Conservation (phyloP, 2,113 vertebrate genomes). For the Coturnix japonica region DNA sequence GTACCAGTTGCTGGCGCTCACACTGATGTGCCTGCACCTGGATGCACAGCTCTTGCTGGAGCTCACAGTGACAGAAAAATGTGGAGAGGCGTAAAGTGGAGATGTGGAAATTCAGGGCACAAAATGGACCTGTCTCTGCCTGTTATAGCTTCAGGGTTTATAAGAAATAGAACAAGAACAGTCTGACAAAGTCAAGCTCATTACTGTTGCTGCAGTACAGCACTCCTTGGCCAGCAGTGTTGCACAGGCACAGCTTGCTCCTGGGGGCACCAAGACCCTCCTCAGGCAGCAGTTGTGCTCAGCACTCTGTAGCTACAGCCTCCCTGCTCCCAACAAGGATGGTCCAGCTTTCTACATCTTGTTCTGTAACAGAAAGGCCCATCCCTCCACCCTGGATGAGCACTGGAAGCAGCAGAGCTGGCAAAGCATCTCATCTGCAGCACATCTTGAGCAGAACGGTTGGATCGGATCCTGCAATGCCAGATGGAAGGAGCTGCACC, state of each 20-base stretch:
- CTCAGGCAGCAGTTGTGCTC: not conserved
- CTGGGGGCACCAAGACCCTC: not conserved
- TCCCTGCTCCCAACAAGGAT: not conserved
- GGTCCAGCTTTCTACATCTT: not conserved
- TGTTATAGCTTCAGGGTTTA: not conserved
- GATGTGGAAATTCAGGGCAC: not conserved
- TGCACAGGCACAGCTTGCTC: not conserved
- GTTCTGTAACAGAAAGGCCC: not conserved
- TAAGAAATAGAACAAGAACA: not conserved
- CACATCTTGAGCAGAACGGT: not conserved
- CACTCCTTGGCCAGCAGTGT: not conserved
- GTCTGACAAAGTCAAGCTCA: not conserved
- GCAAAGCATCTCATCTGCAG: not conserved
- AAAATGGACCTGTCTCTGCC: not conserved
- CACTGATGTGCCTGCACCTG: not conserved
- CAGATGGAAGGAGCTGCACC: not conserved
- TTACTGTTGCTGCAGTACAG: not conserved
- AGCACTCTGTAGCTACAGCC: not conserved
- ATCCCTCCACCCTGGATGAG: not conserved
- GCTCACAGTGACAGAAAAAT: not conserved
- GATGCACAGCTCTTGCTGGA: not conserved
- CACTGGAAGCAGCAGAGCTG: not conserved
- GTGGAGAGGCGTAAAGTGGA: fast-evolving
- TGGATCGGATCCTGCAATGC: not conserved
- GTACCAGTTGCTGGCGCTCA: not conserved